Conservation (phyloP, 1,140 invertebrate species). For the Calephelis virginiensis region DNA sequence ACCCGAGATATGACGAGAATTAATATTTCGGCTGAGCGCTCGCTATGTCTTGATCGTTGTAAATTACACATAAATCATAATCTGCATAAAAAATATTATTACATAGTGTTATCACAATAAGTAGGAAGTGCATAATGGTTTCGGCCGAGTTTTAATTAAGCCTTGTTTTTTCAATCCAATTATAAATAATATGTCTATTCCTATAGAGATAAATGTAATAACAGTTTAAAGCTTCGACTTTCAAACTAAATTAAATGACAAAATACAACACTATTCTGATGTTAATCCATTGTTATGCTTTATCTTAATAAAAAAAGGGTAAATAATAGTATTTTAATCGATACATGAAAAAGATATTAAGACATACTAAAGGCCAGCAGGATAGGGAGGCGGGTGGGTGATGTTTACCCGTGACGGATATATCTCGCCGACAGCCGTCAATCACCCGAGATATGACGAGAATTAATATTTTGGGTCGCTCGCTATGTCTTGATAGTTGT, state of each 20-base stretch:
- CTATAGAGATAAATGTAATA: too few species aligned
- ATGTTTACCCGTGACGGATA: conserved; percentile 69
- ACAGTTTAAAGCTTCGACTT: too few species aligned
- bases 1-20: conserved; percentile 71
- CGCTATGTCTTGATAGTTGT: conserved; percentile 41
- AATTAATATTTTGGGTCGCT: conserved; percentile 69
- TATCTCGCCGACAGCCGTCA: conserved; percentile 73
- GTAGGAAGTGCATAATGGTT: too few species aligned
- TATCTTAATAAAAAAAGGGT: too few species aligned
- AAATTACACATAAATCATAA: conserved; percentile 27
- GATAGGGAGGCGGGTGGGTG: conserved; percentile 28
- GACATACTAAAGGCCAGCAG: conserved; percentile 55
- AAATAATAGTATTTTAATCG: too few species aligned
- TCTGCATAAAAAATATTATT: not conserved
- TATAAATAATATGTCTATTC: too few species aligned
- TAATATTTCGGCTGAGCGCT: conserved; percentile 63
- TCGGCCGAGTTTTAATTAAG: too few species aligned
- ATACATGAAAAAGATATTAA: conserved; percentile 46
- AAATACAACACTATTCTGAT: too few species aligned
- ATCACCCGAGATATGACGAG: conserved; percentile 71
- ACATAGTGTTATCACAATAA: too few species aligned
- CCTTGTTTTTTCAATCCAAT: too few species aligned
- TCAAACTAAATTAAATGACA: too few species aligned
- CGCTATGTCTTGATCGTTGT: conserved; percentile 41
- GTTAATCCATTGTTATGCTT: too few species aligned